phyloP scores from a whole-genome alignment of 1,140 invertebrate species.

The Fopius arisanus region DNA sequence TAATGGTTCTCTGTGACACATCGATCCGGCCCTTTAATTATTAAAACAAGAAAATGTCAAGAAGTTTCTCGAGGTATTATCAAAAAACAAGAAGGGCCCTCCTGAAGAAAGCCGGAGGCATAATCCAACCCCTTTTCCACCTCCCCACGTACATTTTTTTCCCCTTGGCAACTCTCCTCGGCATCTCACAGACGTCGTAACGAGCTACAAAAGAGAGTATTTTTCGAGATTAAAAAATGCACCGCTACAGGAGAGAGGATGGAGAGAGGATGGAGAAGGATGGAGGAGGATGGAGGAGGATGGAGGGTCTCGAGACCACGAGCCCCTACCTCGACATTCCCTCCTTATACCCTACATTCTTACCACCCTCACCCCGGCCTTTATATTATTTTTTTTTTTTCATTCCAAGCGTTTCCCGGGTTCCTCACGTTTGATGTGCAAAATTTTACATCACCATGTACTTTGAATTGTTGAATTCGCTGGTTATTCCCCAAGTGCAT shows the following conservation, averaged over 20 bases:
- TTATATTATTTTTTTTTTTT: not conserved
- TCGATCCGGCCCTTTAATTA: not conserved
- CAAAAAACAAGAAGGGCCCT: not conserved
- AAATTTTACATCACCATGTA: not conserved
- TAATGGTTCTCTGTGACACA: not conserved
- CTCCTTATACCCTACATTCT: not conserved
- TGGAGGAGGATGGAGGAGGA: too few species aligned
- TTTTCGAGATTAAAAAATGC: constrained; percentile 14
- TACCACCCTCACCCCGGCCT: not conserved
- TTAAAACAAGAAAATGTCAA: constrained; percentile 7
- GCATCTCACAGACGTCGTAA: constrained; percentile 3
- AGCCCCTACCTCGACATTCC: not conserved
- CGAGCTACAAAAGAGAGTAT: constrained; percentile 12
- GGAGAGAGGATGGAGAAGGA: too few species aligned
- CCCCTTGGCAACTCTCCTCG: not conserved
- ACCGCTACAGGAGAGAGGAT: not conserved
- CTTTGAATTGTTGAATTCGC: not conserved
- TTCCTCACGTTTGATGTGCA: not conserved
- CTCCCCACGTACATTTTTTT: not conserved
- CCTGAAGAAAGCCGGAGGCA: not conserved
- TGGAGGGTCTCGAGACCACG: not conserved
- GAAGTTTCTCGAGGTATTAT: not conserved
- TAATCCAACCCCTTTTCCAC: not conserved
- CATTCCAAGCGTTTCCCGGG: not conserved
- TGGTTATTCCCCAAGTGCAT: not conserved